Evolutionary conservation across 2,113 vertebrate species (phyloP).

Genomic region (Uria lomvia): DNA sequence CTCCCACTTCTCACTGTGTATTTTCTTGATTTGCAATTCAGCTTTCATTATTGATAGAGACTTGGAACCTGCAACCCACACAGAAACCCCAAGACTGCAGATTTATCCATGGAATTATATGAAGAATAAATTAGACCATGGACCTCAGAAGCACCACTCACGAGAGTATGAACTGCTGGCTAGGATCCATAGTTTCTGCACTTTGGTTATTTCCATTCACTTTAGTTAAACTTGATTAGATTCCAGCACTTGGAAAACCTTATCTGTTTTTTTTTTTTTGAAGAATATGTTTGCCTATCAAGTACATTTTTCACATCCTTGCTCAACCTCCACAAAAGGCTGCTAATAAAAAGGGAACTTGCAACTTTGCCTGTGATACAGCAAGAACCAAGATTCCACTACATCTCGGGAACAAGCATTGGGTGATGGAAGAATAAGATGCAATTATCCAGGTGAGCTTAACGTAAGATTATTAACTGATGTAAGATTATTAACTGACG

Average conservation of each 20-base stretch:
- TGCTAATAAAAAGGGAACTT: background rate
- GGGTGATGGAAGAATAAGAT: background rate
- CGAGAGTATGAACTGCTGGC: background rate
- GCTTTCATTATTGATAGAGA: background rate
- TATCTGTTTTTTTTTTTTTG: background rate
- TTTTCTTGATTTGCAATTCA: background rate
- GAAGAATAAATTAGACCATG: background rate
- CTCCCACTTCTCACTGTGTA: background rate
- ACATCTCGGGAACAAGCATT: background rate
- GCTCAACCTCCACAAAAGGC: background rate
- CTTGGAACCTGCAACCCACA: background rate
- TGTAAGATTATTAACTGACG: background rate
- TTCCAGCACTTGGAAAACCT: background rate
- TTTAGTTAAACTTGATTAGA: background rate
- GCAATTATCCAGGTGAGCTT: conserved; percentile 13
- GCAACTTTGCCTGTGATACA: background rate
- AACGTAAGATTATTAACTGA: background rate
- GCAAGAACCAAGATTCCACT: background rate
- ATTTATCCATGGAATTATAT: background rate
- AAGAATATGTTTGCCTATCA: background rate
- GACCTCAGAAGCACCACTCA: background rate
- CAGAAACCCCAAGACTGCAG: background rate
- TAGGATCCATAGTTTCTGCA: background rate
- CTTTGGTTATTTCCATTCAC: conserved; percentile 17
- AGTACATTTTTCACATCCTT: conserved; percentile 9